Base-by-base conservation (phyloP, 2,888 invertebrate genomes). In the Nebria salina region DNA sequence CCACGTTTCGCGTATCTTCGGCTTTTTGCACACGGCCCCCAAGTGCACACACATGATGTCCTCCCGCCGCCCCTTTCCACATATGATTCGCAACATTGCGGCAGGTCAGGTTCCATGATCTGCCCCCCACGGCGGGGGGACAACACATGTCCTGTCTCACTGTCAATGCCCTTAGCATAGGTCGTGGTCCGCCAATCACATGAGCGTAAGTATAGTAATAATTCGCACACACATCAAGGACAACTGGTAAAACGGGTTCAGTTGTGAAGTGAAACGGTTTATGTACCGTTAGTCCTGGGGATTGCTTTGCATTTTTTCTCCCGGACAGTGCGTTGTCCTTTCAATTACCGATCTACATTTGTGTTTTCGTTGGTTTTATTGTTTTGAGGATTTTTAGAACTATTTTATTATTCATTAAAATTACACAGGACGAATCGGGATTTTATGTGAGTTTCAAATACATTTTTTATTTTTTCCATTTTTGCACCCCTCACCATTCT, bases 101-200 rank as follows among this genome's bases (percentile, higher is more conserved):
- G 87, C 86, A 86, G 87, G 89, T 88, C 88, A 54, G 54, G 54
- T 54, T 54, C 54, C 54, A 86, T 85, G 86, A 86, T 85, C 85
- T 70, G 70, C 72, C 83, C 82, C 83, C 83, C 68, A 20, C 4
- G 15, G 65, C 81, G 64, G 15, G 75, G 68, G 43, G 43, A 20
- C 65, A 34, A 15, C 64, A 20, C 65, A 26, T 73, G 41, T 20
- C 66, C 65, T 34, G 15, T 65, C 64, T 65, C 86, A 87, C 87
- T 86, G 88, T 86, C 87, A 87, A 87, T 87, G 87, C 88, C 87
- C 88, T 88, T 88, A 87, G 83, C 86, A 86, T 86, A 88, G 88
- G 88, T 88, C 87, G 87, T 85, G 83, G 54, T 54, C 54, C 54
- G 54, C 54, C 84, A 82, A 84, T 84, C 86, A 87, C 86, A 87